Conservation (phyloP, 2,888 invertebrate genomes). For the Drosophila longiperda region DNA sequence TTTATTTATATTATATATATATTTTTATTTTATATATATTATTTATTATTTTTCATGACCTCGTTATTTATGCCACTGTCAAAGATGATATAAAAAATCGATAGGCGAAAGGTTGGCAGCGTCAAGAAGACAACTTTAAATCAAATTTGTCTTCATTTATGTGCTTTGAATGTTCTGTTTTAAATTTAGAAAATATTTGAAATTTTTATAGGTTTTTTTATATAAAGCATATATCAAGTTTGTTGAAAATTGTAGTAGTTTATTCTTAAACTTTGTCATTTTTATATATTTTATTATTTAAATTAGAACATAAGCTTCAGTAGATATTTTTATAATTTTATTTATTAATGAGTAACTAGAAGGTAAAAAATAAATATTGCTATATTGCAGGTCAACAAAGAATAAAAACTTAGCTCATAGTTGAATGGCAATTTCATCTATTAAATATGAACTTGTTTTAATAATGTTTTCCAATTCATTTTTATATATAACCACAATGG, state of each 20-base stretch:
- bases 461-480: background rate
- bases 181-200: too few relatives aligned
- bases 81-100: constrained; percentile 39
- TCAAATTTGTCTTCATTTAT: background rate
- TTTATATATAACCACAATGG: background rate
- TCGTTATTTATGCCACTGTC: constrained; percentile 37
- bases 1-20: background rate
- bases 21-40: constrained; percentile 23
- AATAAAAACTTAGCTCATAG: background rate
- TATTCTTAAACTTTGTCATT: background rate
- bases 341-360: too few relatives aligned
- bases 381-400: background rate
- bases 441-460: background rate
- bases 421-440: background rate
- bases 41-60: constrained; percentile 53
- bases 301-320: background rate
- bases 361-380: too few relatives aligned
- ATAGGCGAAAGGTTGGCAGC: constrained; percentile 17
- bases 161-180: background rate
- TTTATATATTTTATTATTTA: background rate
- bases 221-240: background rate
- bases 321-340: background rate
- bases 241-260: background rate
- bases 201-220: background rate
- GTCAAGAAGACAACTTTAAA: background rate